Evolutionary conservation across 2,888 invertebrate genomes (phyloP).

Genomic region (Atrina japonica): DNA sequence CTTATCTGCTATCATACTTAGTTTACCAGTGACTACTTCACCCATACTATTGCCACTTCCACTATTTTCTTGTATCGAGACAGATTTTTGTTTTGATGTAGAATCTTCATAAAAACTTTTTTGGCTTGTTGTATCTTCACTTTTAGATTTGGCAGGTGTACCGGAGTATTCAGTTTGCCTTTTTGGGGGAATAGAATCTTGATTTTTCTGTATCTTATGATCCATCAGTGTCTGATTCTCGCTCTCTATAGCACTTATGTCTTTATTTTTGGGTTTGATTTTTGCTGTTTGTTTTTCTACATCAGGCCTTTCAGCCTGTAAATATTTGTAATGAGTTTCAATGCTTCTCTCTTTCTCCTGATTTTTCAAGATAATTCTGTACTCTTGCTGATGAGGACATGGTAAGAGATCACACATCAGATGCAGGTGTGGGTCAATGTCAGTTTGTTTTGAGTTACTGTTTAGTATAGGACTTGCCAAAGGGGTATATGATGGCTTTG

Average conservation of each 20-base stretch:
- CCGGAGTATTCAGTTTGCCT: too few relatives aligned
- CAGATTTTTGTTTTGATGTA: too few relatives aligned
- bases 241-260: too few relatives aligned
- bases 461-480: slow-evolving; percentile 62
- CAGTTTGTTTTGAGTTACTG: slow-evolving; percentile 24
- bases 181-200: too few relatives aligned
- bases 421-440: slow-evolving; percentile 65
- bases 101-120: too few relatives aligned
- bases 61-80: too few relatives aligned
- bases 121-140: too few relatives aligned
- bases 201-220: too few relatives aligned
- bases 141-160: too few relatives aligned
- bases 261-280: too few relatives aligned
- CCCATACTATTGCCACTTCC: not conserved
- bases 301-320: slow-evolving; percentile 68
- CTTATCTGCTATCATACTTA: not conserved
- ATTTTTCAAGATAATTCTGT: slow-evolving; percentile 1
- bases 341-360: not conserved
- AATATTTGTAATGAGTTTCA: slow-evolving; percentile 48
- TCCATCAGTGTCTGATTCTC: too few relatives aligned
- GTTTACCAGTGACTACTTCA: not conserved
- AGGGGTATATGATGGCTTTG: slow-evolving; percentile 7
- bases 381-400: slow-evolving; percentile 55
- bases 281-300: slow-evolving; percentile 12
- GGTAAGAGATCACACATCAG: slow-evolving; percentile 68